Base-by-base conservation (phyloP, 2,797 vertebrate genomes). In the Vultur gryphus region DNA sequence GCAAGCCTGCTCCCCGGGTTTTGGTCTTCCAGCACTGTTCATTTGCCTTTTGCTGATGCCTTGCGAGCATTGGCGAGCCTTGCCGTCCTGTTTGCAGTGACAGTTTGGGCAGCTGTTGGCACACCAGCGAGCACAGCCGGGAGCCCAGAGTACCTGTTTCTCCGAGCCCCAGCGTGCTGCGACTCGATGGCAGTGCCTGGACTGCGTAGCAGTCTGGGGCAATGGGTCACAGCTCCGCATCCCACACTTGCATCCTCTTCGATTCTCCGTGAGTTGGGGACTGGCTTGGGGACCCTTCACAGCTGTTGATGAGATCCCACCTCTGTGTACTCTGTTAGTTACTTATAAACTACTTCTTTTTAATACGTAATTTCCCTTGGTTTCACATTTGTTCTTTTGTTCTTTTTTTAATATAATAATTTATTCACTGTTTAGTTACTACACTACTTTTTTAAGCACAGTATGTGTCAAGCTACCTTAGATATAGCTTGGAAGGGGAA, bases 81-180 rank as follows among this genome's bases (percentile, higher is more conserved):
- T 18, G n/a, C n/a, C 0, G 1, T 35, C 37, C 44, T 57, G 2
- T 43, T 51, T 70, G 46, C 0, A 0, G 54, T 11, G 70, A 5
- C 17, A 0, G 48, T 7, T 79, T 35, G 12, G 83, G 35, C 49
- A 83, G 71, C 90, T 70, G 35, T 46, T 18, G 64, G 52, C 2
- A 4, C 59, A 43, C 67, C 37, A n/a, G 66, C 20, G 16, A 61
- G 35, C 0, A 0, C 69, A 81, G 65, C 89, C 16, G 5, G 67
- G 55, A 91, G 80, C 86, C 37, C 57, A 15, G 62, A 44, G 78
- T 9, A 28, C 8, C 62, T 28, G 15, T 65, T 79, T 66, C 61
- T 77, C 24, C 3, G 1, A 48, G 43, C 33, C 41, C 35, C 7
- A 5, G 41, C 0, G 0, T 77, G 58, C 87, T 89, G 61, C 0